A percentile compares a stretch with the other conserved stretches of the same genome.
Evolutionary conservation across 37 sponge, comb jelly and placozoan genomes (phyloP).

Genomic region (Crambe crambe): DNA sequence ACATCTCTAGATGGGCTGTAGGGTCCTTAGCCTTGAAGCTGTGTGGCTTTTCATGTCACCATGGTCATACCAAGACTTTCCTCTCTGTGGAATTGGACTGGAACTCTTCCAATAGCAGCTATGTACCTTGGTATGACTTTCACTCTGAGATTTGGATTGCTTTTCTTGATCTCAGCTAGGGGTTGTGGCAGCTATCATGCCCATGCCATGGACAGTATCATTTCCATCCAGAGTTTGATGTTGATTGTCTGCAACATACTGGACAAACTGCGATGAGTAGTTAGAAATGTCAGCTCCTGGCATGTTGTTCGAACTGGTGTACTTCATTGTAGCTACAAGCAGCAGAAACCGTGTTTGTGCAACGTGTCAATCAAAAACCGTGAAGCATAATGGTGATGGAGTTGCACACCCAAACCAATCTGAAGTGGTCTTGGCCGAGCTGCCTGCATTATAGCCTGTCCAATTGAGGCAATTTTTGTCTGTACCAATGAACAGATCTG

Average conservation of each 20-base stretch:
- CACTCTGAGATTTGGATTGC: neutral
- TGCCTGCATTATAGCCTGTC: conserved; percentile 45
- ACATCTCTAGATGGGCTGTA: conserved; percentile 21
- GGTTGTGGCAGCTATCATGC: conserved; percentile 44
- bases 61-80: conserved; percentile 4
- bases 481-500: neutral
- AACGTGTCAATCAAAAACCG: neutral
- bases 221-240: conserved; percentile 38
- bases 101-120: neutral
- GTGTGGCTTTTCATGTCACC: neutral
- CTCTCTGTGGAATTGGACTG: conserved; percentile 1
- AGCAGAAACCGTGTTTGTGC: neutral
- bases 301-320: neutral
- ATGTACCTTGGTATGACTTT: neutral
- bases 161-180: conserved; percentile 6
- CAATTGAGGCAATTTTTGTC: conserved; percentile 20
- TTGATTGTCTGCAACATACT: conserved; percentile 47
- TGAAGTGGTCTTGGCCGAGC: conserved; percentile 30
- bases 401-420: conserved; percentile 8
- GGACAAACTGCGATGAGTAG: conserved; percentile 42
- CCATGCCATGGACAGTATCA: conserved; percentile 42
- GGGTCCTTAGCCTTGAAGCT: conserved; percentile 24
- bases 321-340: neutral
- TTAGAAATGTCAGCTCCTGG: neutral
- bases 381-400: conserved; percentile 1